Evolutionary conservation across 2,888 invertebrate species (phyloP), one percentile per base, ranked within the genome.

Genomic region (Pterobdella sp.): DNA sequence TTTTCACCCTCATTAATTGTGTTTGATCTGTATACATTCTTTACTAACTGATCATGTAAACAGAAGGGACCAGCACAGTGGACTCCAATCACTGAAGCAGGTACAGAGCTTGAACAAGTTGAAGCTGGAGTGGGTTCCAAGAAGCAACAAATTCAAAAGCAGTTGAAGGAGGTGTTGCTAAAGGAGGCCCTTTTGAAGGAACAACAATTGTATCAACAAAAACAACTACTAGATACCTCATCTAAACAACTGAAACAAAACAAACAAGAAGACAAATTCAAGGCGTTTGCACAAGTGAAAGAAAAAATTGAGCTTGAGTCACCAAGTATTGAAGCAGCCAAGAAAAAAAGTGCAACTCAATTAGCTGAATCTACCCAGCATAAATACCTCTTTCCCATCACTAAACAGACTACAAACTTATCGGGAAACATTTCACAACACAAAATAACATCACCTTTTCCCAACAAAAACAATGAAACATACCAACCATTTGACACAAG

Each of bases 191-290:
- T 65, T 2, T 34, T 35, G 35, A 65, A 35, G 65, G 35, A 65
- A 65, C 65, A 65, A 65, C 65, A 65, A 35, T 34, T 65, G 22
- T 35, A 65, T 18, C 10, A 65, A 31, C 65, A 65, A 31, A 3
- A 14, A 14, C 65, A 65, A 65, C 65, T n/a, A 34, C 31, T n/a
- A 3, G 14, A 26, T 7, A 10, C 26, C 29, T 34, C 34, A 14
- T 22, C 32, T 34, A 4, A 14, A 10, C 65, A 65, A 35, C 65
- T 31, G 32, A 29, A 65, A 65, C 65, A 65, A 65, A 29, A 31
- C 26, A 29, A 34, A 35, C 65, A 65, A 65, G 7, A 7, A 65
- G 2, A 31, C 22, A 18, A 7, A 35, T 3, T 29, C 3, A 22
- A 63, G 63, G 7, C 7, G 7, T 2, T 29, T 2, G 18, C 7